These are phyloP conservation scores for Trachythela sp. DNA, from an alignment of 64 coral and sea anemone species.

Conservation along the genomic window DNA sequence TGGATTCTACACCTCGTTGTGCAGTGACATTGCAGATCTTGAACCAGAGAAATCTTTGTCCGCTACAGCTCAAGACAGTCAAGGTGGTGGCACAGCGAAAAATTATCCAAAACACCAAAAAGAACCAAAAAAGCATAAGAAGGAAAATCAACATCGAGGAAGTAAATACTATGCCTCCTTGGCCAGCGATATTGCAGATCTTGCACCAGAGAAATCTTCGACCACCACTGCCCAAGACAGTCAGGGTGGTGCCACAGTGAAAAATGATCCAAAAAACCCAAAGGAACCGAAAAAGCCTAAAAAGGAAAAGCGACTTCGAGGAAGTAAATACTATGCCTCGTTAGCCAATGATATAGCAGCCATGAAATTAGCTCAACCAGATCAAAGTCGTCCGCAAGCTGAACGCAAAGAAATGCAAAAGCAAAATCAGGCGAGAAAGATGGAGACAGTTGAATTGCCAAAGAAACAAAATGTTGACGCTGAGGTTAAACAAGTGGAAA, in stretches of 20 bases:
- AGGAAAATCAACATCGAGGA: not conserved
- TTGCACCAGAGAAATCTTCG: no score
- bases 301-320: not conserved
- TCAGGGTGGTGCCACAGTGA: not conserved
- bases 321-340: not conserved
- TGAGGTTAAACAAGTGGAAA: not conserved
- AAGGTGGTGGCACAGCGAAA: not conserved
- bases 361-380: not conserved
- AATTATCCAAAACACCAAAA: not conserved
- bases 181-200: not conserved
- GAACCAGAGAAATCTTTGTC: no score
- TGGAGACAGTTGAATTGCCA: not conserved
- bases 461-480: not conserved
- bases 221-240: not conserved
- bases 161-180: not conserved
- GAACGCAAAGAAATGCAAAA: not conserved
- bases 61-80: not conserved
- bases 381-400: not conserved
- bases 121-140: not conserved
- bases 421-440: no score
- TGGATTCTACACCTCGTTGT: slow-evolving; percentile 9
- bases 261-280: not conserved
- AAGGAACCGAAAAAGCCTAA: not conserved
- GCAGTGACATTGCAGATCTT: not conserved
- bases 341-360: not conserved